Conservation (phyloP, 2,888 invertebrate genomes). For the Smittia sp. region DNA sequence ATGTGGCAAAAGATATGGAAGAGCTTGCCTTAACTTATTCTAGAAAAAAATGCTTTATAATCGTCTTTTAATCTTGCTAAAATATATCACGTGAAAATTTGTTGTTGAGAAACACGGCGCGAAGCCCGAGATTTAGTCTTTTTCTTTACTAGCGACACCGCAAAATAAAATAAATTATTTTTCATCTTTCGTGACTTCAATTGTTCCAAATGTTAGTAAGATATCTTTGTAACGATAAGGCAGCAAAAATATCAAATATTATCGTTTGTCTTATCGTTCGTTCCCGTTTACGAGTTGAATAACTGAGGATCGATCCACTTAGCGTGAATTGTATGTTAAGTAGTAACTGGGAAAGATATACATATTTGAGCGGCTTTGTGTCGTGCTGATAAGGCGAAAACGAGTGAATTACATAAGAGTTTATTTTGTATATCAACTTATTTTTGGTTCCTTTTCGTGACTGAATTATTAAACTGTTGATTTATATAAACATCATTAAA, state of each 20-base stretch:
- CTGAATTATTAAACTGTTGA: slow-evolving; percentile 1
- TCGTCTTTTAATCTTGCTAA: slow-evolving; percentile 1
- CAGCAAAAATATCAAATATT: neutral
- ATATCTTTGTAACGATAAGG: neutral
- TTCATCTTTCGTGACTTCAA: slow-evolving; percentile 6
- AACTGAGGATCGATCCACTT: neutral
- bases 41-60: neutral
- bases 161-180: neutral
- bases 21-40: neutral
- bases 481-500: slow-evolving; percentile 11
- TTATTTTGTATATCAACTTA: neutral
- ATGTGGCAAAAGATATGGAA: neutral
- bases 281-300: neutral
- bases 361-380: neutral
- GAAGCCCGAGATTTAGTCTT: slow-evolving; percentile 2
- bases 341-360: slow-evolving; percentile 1
- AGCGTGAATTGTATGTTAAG: neutral
- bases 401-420: slow-evolving; percentile 5
- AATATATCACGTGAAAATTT: neutral
- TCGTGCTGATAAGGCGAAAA: slow-evolving; percentile 10
- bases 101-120: neutral
- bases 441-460: neutral
- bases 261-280: neutral
- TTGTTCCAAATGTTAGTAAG: neutral
- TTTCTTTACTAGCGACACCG: neutral